Conservation (phyloP, 2,888 invertebrate genomes). For the Lagria hirta region DNA sequence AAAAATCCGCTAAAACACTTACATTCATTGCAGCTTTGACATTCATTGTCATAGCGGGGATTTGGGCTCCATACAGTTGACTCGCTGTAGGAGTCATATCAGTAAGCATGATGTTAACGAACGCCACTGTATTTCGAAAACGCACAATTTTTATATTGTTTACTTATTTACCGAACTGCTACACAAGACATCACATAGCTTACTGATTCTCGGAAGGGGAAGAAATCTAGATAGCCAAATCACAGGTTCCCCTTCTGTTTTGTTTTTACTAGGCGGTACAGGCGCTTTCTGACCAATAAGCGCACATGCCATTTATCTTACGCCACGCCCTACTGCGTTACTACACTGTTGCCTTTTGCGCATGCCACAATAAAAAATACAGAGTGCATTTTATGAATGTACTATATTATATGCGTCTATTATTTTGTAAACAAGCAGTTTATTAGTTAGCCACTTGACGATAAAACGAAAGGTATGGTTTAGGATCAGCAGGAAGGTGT, state of each 20-base stretch:
- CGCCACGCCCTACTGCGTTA: constrained; percentile 45
- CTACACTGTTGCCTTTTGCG: constrained; percentile 35
- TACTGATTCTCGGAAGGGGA: constrained; percentile 53
- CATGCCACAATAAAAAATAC: constrained; percentile 33
- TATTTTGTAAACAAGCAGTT: constrained; percentile 54
- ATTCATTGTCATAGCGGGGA: constrained; percentile 63
- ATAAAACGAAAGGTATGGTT: constrained; percentile 17
- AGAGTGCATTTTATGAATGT: constrained; percentile 13
- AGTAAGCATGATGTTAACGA: constrained; percentile 56
- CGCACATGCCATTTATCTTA: constrained; percentile 47
- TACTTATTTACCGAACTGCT: constrained; percentile 41
- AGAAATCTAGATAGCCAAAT: constrained; percentile 40
- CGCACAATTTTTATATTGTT: constrained; percentile 7
- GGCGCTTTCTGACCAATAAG: constrained; percentile 39
- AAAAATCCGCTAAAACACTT: no score
- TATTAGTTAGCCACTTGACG: constrained; percentile 45
- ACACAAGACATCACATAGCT: constrained; percentile 54
- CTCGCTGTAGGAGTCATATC: constrained; percentile 64
- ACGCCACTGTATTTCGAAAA: constrained; percentile 21
- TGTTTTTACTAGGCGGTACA: constrained; percentile 35
- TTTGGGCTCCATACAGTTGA: constrained; percentile 62
- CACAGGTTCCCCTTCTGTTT: constrained; percentile 53
- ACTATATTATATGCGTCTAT: constrained; percentile 42
- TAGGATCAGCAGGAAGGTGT: constrained; percentile 39
- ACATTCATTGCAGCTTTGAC: constrained; percentile 53